These are phyloP conservation scores for Dioctria linearis DNA, from an alignment of 2,888 invertebrate genomes.

Conservation along the genomic window DNA sequence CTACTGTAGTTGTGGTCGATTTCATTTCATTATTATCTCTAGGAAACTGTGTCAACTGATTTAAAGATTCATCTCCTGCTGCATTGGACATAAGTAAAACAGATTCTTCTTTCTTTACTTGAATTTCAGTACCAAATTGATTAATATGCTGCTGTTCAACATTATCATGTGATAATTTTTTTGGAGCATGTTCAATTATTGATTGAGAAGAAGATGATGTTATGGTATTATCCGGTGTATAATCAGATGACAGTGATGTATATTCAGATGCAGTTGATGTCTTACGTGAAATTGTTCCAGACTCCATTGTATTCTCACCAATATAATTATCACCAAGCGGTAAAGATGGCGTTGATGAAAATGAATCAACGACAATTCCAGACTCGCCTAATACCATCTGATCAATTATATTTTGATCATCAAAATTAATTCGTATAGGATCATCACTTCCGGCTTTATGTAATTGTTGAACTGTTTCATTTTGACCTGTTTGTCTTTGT, in stretches of 20 bases:
- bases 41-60: neutral
- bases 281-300: slow-evolving; percentile 72
- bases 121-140: neutral
- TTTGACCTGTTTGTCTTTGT: slow-evolving; percentile 44
- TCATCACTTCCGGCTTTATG: slow-evolving; percentile 56
- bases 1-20: neutral
- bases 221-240: slow-evolving; percentile 74
- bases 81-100: neutral
- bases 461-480: slow-evolving; percentile 45
- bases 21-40: neutral
- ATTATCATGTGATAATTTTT: slow-evolving; percentile 51
- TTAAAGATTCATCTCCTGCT: neutral
- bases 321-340: slow-evolving; percentile 60
- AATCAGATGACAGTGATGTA: slow-evolving; percentile 71
- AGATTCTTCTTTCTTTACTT: neutral
- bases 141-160: neutral
- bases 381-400: slow-evolving; percentile 56
- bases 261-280: slow-evolving; percentile 74
- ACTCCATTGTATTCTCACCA: slow-evolving; percentile 62
- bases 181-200: slow-evolving; percentile 60
- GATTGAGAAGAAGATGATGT: slow-evolving; percentile 64
- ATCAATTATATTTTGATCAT: slow-evolving; percentile 46
- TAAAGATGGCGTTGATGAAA: slow-evolving; percentile 62
- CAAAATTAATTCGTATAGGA: slow-evolving; percentile 52
- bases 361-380: slow-evolving; percentile 33